Conservation (phyloP, 2,888 invertebrate genomes). For the Caenorhabditis sp. region DNA sequence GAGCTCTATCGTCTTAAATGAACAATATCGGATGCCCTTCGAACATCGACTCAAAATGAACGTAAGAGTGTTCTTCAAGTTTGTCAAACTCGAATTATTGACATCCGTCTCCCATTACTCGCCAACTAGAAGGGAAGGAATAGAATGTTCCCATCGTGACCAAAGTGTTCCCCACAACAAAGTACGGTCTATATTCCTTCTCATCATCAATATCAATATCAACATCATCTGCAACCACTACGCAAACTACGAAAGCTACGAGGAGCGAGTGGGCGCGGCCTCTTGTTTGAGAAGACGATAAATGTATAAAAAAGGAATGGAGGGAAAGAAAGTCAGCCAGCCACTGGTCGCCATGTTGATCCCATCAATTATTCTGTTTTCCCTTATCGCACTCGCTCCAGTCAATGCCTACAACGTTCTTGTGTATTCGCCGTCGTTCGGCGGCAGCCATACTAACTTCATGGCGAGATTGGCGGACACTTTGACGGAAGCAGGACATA, state of each 20-base stretch:
- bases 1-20: no score
- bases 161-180: background rate
- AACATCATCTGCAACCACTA: background rate
- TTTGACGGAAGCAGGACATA: conserved; percentile 48
- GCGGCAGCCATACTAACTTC: conserved; percentile 61
- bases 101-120: no score
- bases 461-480: conserved; percentile 58
- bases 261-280: no score
- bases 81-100: no score
- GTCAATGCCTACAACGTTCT: conserved; percentile 47
- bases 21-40: no score
- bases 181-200: background rate
- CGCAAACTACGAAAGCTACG: conserved; percentile 2
- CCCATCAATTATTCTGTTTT: background rate
- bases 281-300: background rate
- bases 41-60: no score
- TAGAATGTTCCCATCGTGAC: no score
- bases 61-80: no score
- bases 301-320: background rate
- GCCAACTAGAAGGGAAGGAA: no score
- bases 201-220: background rate
- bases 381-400: background rate
- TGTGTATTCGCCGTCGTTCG: conserved; percentile 55
- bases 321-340: background rate
- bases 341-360: background rate